Conservation (phyloP, 2,797 vertebrate genomes). For the Peromyscus melanophrys region DNA sequence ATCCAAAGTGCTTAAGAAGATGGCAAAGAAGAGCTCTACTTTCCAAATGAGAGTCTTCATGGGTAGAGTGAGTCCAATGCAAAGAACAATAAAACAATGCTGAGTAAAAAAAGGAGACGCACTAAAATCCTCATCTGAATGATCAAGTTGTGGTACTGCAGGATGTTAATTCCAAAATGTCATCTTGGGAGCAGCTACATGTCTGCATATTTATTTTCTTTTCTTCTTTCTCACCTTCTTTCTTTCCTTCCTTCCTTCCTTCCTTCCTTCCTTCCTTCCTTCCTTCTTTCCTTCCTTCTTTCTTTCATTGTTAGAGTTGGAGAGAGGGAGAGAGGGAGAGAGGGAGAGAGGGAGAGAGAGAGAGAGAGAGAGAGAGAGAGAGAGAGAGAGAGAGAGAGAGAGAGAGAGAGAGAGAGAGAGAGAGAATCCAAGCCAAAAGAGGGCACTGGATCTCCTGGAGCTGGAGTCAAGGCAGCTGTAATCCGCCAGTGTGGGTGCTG, state of each 20-base stretch:
- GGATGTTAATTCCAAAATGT: constrained; percentile 63
- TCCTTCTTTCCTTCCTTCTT: not conserved
- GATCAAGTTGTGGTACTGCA: constrained; percentile 49
- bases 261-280: too few relatives aligned
- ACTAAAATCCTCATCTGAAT: constrained; percentile 25
- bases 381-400: too few relatives aligned
- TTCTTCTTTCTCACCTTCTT: not conserved
- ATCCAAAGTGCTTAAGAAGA: not conserved
- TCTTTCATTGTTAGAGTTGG: too few relatives aligned
- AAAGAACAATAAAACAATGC: not conserved
- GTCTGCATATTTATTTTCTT: not conserved
- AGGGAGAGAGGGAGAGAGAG: not conserved
- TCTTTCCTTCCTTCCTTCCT: accelerated
- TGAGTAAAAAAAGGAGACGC: not conserved
- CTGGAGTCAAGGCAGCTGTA: not conserved
- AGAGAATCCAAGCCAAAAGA: not conserved
- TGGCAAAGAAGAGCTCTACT: not conserved
- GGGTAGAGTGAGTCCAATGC: not conserved
- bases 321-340: accelerated
- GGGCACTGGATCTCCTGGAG: not conserved
- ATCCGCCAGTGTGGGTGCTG: not conserved
- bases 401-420: not conserved
- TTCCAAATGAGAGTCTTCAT: constrained; percentile 49
- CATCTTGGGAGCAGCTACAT: constrained; percentile 62
- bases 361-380: not conserved